Evolutionary conservation across 2,888 invertebrate species (phyloP).

Genomic region (Sepioteuthis lessoniana): DNA sequence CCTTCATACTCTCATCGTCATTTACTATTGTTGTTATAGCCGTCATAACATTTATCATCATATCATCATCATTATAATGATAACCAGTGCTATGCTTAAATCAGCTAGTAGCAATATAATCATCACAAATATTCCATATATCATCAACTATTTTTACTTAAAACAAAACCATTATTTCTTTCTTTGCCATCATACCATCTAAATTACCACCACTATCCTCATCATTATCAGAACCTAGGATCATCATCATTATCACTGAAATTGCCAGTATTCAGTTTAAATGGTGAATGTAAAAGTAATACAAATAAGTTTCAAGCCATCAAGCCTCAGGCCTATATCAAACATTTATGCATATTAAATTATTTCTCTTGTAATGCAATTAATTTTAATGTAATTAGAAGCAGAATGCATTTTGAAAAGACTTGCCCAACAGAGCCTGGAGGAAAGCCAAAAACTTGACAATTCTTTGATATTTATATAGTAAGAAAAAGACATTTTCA

Average conservation of each 20-base stretch:
- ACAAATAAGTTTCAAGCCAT: slow-evolving; percentile 23
- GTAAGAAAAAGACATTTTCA: slow-evolving; percentile 1
- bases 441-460: slow-evolving; percentile 20
- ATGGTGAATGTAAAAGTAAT: not conserved
- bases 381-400: slow-evolving; percentile 23
- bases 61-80: not conserved
- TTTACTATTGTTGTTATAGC: too few species aligned
- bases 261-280: not conserved
- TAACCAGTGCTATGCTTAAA: not conserved
- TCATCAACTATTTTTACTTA: not conserved
- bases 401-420: slow-evolving; percentile 33
- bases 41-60: not conserved
- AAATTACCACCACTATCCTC: not conserved
- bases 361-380: slow-evolving; percentile 20
- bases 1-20: too few species aligned
- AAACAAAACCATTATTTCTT: not conserved
- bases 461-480: slow-evolving; percentile 33
- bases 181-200: not conserved
- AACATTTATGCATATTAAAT: slow-evolving; percentile 33
- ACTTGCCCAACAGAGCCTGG: not conserved
- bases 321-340: not conserved
- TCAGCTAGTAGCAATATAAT: not conserved
- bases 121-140: not conserved
- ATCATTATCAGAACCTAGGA: not conserved
- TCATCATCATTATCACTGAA: not conserved